phyloP scores from a whole-genome alignment of 2,113 vertebrate genomes.

The Oncorhynchus nerka region DNA sequence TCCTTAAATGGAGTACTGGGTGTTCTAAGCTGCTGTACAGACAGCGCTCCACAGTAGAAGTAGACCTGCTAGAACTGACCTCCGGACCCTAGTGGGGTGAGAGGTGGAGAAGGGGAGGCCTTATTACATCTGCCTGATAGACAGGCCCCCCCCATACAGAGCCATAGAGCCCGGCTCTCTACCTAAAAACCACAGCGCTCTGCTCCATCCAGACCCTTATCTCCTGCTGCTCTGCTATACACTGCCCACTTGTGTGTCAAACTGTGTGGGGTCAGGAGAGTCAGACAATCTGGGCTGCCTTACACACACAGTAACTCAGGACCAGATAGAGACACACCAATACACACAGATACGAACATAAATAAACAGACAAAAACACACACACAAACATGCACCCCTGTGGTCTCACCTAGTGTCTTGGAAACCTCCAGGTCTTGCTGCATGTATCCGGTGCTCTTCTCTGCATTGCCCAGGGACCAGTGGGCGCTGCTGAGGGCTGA shows the following conservation, averaged over 20 bases:
- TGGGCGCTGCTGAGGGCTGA: conserved; percentile 94
- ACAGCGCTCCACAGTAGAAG: too few species aligned
- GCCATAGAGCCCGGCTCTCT: conserved; percentile 35
- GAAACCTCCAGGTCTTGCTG: conserved; percentile 95
- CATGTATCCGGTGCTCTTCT: conserved; percentile 96
- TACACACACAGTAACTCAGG: neutral
- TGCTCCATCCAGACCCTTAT: neutral
- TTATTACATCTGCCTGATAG: conserved; percentile 70
- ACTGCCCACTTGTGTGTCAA: conserved; percentile 67
- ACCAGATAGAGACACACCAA: neutral
- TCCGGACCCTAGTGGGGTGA: conserved; percentile 48
- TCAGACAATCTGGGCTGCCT: conserved; percentile 47
- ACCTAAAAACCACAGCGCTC: conserved; percentile 53
- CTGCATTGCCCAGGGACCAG: conserved; percentile 92
- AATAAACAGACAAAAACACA: neutral
- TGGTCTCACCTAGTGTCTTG: conserved; percentile 88
- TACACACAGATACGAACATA: too few species aligned
- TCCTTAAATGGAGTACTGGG: conserved; percentile 59
- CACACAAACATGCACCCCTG: neutral
- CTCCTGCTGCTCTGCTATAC: conserved; percentile 22
- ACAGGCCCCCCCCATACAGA: conserved; percentile 56
- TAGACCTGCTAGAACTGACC: conserved; percentile 48
- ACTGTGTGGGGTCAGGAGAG: conserved; percentile 53
- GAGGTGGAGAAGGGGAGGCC: conserved; percentile 47
- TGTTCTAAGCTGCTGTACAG: conserved; percentile 30